phyloP scores from a whole-genome alignment of 1,140 invertebrate species.

The Heliothis subflexa region DNA sequence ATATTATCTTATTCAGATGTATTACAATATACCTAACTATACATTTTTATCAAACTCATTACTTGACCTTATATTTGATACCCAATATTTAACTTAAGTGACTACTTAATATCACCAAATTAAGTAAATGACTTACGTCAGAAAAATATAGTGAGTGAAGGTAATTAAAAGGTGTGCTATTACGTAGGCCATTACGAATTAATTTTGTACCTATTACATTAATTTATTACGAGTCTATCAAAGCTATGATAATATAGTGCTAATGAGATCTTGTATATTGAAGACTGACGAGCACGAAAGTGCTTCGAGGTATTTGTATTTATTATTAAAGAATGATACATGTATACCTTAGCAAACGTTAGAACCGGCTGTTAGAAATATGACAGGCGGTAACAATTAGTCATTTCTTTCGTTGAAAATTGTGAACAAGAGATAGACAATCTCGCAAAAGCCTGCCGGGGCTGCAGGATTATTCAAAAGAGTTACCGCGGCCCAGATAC shows the following conservation, averaged over 20 bases:
- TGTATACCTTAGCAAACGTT: background rate
- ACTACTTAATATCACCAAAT: background rate
- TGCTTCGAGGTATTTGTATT: background rate
- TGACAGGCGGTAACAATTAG: no score
- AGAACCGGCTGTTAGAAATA: no score
- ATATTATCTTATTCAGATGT: no score
- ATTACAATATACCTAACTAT: no score
- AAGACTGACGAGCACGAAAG: background rate
- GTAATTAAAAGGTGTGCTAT: background rate
- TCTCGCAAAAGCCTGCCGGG: no score
- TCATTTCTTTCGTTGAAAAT: no score
- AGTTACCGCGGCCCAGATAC: no score
- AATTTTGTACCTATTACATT: background rate
- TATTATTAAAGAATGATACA: background rate
- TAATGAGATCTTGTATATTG: conserved; percentile 19
- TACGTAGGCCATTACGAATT: background rate
- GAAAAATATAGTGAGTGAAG: background rate
- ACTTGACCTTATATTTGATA: no score
- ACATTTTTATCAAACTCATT: no score
- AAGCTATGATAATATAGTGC: background rate
- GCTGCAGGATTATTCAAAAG: no score
- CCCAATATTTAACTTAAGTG: background rate
- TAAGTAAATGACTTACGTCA: background rate
- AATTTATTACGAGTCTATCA: background rate
- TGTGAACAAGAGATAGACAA: no score